Percentiles rank a stretch among this genome's conserved stretches.
Conservation (phyloP, 2,888 invertebrate genomes). For the Xanthia icteritia region DNA sequence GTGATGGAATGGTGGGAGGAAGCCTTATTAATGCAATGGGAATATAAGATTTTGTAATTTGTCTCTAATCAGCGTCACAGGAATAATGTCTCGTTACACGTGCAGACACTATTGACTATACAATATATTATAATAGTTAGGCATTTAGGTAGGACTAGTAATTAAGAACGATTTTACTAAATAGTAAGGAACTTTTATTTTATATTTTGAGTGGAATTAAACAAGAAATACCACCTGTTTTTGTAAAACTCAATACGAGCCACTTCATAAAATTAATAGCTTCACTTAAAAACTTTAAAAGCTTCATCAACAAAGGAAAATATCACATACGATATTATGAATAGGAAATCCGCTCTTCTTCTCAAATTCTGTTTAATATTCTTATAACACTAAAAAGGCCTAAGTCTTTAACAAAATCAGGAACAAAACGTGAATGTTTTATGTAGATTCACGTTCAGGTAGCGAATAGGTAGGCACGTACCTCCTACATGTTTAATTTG, state of each 20-base stretch:
- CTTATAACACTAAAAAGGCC: slow-evolving; percentile 34
- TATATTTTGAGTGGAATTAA: no score
- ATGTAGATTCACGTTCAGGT: slow-evolving; percentile 65
- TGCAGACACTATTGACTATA: background rate
- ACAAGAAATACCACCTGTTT: no score
- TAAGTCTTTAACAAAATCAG: slow-evolving; percentile 58
- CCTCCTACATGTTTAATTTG: slow-evolving; percentile 85
- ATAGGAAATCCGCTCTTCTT: slow-evolving; percentile 31
- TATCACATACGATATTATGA: slow-evolving; percentile 13
- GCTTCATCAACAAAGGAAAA: background rate
- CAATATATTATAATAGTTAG: background rate
- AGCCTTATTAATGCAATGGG: no score
- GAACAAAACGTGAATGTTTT: slow-evolving; percentile 58
- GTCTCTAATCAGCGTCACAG: background rate
- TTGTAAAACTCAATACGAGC: no score
- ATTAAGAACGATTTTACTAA: background rate
- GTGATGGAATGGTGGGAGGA: slow-evolving; percentile 11
- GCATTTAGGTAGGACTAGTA: background rate
- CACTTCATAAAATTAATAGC: background rate
- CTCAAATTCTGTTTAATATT: slow-evolving; percentile 41
- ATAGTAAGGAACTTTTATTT: no score
- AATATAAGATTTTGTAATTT: background rate
- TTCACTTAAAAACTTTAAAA: background rate
- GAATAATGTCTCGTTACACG: background rate
- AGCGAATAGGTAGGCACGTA: slow-evolving; percentile 54